Conservation (phyloP, 2,797 vertebrate genomes). For the Gadopsis bispinosus region DNA sequence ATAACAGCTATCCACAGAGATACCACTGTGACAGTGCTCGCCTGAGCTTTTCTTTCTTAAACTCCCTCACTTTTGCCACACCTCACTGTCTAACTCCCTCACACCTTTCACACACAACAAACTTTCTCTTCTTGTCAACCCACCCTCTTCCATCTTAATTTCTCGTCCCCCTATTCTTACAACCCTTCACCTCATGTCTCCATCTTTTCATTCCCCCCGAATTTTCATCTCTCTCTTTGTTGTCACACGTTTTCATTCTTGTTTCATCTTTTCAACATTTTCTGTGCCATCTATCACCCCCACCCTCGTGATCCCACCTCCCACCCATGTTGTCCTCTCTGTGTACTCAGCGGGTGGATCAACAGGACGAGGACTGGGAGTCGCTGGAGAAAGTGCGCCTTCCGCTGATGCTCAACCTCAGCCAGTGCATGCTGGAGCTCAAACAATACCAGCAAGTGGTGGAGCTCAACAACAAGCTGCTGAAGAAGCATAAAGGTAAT, state of each 20-base stretch:
- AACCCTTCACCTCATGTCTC: slow-evolving; percentile 1
- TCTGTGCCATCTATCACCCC: slow-evolving; percentile 21
- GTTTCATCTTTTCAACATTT: slow-evolving; percentile 49
- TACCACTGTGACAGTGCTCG: slow-evolving; percentile 59
- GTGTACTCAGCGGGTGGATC: slow-evolving; percentile 65
- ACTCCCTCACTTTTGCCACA: slow-evolving; percentile 44
- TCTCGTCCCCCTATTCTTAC: slow-evolving; percentile 5
- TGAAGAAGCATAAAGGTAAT: slow-evolving; percentile 83
- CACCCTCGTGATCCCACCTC: background rate
- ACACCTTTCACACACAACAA: slow-evolving; percentile 29
- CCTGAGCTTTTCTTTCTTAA: slow-evolving; percentile 48
- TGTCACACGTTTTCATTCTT: background rate
- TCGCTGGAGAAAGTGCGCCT: slow-evolving; percentile 85
- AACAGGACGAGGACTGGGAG: slow-evolving; percentile 81
- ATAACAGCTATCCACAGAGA: slow-evolving; percentile 71
- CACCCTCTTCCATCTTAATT: slow-evolving; percentile 32
- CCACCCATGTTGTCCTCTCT: slow-evolving; percentile 16
- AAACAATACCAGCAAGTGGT: slow-evolving; percentile 79
- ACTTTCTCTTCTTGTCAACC: slow-evolving; percentile 20
- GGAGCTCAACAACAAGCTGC: slow-evolving; percentile 80
- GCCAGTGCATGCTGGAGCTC: slow-evolving; percentile 86
- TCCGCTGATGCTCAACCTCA: slow-evolving; percentile 84
- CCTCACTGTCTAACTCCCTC: slow-evolving; percentile 44
- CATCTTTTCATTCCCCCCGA: slow-evolving; percentile 1
- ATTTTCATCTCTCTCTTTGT: background rate